Conservation (phyloP, 2,113 vertebrate genomes). For the Macrotis lagotis region DNA sequence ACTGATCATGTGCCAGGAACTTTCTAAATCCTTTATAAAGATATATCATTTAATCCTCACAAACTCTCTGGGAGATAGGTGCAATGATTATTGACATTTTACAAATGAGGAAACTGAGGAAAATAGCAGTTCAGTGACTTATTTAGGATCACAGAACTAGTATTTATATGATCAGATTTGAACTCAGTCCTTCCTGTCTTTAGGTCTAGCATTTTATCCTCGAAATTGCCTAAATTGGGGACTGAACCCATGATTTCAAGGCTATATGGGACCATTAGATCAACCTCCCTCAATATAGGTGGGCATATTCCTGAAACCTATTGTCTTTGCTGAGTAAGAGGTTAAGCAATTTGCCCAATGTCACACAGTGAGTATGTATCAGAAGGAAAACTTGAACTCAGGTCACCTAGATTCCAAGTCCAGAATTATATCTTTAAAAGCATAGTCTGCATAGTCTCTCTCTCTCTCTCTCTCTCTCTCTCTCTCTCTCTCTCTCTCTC, state of each 20-base stretch:
- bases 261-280: rapidly evolving
- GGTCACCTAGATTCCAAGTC: background rate
- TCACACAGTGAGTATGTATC: background rate
- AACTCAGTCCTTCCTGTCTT: no score
- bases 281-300: background rate
- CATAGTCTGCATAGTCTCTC: no score
- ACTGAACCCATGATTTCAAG: background rate
- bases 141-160: background rate
- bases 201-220: no score
- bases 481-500: no score
- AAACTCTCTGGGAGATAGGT: no score
- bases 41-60: background rate
- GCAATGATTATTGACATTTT: background rate
- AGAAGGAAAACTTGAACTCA: background rate
- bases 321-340: background rate
- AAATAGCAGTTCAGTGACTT: background rate
- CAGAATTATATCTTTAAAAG: background rate
- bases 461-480: no score
- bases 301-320: background rate
- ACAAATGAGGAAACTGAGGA: background rate
- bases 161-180: no score
- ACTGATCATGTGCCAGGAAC: background rate
- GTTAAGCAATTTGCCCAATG: background rate
- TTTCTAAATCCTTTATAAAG: background rate
- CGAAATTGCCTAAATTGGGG: background rate